Evolutionary conservation across 37 sponge, comb jelly and placozoan species (phyloP).

Genomic region (Ianthella basta): DNA sequence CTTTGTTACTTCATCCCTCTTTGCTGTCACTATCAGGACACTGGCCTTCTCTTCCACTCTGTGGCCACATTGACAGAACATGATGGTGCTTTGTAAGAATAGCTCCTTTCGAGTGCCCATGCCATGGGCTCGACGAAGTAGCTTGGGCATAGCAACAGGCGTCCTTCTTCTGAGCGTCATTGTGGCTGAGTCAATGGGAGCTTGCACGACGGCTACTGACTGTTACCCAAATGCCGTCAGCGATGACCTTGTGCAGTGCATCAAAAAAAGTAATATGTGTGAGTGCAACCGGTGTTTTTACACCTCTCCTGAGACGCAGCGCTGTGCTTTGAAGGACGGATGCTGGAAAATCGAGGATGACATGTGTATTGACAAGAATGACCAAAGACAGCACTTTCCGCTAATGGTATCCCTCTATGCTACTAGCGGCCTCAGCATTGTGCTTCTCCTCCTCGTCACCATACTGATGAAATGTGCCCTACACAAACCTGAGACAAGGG

Average conservation of each 20-base stretch:
- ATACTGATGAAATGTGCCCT: slow-evolving; percentile 10
- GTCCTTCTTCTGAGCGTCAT: no score
- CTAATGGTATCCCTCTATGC: not conserved
- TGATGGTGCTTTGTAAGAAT: no score
- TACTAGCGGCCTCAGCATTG: not conserved
- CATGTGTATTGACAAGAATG: not conserved
- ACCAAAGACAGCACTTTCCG: slow-evolving; percentile 5
- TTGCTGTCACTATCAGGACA: no score
- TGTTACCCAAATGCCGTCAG: not conserved
- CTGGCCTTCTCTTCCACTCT: no score
- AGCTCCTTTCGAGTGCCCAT: no score
- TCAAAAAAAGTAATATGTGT: not conserved
- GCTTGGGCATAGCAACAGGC: no score
- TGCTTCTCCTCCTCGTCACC: not conserved
- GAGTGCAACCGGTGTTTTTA: not conserved
- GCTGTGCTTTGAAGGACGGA: not conserved
- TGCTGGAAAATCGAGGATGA: not conserved
- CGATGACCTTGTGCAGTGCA: no score
- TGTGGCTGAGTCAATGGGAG: no score
- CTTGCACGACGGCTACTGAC: not conserved
- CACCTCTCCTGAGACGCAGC: not conserved
- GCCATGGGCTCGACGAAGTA: no score
- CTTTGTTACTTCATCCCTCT: no score
- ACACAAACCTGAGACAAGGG: not conserved
- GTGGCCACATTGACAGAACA: no score